Conservation (phyloP, 2,888 invertebrate genomes). For the Caenorhabditis sp. region DNA sequence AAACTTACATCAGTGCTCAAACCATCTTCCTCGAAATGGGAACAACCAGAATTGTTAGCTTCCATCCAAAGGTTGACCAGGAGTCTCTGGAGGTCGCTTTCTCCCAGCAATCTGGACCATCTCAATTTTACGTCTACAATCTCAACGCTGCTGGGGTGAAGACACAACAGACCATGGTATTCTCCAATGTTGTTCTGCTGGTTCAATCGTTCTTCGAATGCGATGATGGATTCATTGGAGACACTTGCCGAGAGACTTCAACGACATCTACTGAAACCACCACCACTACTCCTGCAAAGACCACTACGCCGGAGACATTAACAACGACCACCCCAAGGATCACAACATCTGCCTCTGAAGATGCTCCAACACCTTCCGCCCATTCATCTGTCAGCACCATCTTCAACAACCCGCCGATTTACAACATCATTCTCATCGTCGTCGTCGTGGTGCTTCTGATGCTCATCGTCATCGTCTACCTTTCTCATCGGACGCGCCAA, state of each 20-base stretch:
- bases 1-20: conserved; percentile 9
- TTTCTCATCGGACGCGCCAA: not conserved
- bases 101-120: not conserved
- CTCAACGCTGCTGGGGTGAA: not conserved
- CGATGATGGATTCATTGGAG: conserved; percentile 25
- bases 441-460: conserved; percentile 1
- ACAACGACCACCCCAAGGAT: not conserved
- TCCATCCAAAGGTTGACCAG: conserved; percentile 17
- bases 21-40: conserved; percentile 11
- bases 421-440: conserved; percentile 7
- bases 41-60: conserved; percentile 5
- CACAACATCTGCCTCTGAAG: not conserved
- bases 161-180: not conserved
- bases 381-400: not conserved
- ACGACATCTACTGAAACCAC: conserved; percentile 6
- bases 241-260: not conserved
- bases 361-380: not conserved
- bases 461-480: conserved; percentile 12
- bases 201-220: conserved; percentile 27
- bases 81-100: not conserved
- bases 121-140: not conserved
- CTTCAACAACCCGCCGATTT: conserved; percentile 3
- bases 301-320: not conserved
- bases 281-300: not conserved
- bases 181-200: conserved; percentile 11